Conservation (phyloP, 2,113 vertebrate species). For the Eretmochelys imbricata region DNA sequence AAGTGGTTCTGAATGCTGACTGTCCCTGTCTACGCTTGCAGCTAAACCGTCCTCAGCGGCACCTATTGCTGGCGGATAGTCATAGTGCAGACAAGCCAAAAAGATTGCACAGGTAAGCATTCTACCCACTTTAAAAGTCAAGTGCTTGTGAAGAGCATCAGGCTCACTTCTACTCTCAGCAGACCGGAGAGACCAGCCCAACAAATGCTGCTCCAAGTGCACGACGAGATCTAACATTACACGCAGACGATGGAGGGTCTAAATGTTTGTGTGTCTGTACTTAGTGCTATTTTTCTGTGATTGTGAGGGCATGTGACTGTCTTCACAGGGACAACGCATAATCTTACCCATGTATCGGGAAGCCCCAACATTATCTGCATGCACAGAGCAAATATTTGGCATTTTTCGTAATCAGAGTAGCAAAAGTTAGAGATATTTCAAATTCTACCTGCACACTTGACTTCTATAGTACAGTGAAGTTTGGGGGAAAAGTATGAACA, state of each 20-base stretch:
- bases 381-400: neutral
- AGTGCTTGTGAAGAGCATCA: neutral
- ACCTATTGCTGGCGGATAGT: neutral
- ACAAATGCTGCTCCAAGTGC: neutral
- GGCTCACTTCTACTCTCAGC: neutral
- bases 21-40: neutral
- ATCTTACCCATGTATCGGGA: neutral
- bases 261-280: neutral
- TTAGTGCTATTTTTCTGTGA: neutral
- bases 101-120: neutral
- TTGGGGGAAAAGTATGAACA: neutral
- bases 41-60: neutral
- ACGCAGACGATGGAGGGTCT: neutral
- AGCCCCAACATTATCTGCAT: neutral
- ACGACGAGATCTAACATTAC: neutral
- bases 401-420: neutral
- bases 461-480: neutral
- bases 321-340: neutral
- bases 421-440: neutral
- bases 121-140: neutral
- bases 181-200: neutral
- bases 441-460: neutral
- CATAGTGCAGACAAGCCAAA: neutral
- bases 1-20: neutral
- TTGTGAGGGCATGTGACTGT: neutral